Evolutionary conservation across 2,113 vertebrate species (phyloP).

Genomic region (Ahaetulla prasina): DNA sequence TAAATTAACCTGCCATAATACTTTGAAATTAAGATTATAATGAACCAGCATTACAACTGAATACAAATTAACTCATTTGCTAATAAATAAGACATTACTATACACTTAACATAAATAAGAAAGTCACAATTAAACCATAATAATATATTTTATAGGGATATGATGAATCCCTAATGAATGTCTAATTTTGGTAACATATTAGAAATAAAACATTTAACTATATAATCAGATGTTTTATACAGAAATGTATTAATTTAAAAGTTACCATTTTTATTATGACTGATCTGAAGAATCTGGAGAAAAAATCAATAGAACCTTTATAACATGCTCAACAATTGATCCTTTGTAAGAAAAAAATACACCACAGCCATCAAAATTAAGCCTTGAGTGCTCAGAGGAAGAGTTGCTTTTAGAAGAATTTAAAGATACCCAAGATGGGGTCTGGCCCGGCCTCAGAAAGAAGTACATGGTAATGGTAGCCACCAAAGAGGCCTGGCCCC

Average conservation of each 20-base stretch:
- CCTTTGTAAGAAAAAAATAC: background rate
- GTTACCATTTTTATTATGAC: background rate
- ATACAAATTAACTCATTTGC: background rate
- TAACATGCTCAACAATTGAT: background rate
- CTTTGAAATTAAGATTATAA: background rate
- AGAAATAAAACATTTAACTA: background rate
- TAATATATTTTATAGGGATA: background rate
- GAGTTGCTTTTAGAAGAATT: background rate
- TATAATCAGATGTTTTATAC: background rate
- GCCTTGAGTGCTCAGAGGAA: background rate
- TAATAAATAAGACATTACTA: background rate
- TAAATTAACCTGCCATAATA: background rate
- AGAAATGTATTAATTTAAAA: background rate
- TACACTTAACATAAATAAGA: background rate
- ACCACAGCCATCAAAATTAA: background rate
- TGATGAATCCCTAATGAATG: background rate
- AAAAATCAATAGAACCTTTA: background rate
- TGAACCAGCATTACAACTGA: background rate
- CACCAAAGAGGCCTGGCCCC: background rate
- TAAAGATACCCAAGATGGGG: background rate
- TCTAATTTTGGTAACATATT: background rate
- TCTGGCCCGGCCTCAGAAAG: background rate
- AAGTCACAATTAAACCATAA: background rate
- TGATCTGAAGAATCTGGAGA: background rate
- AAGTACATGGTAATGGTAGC: background rate